phyloP scores from a whole-genome alignment of 2,113 vertebrate genomes.

The Pluvianellus socialis region DNA sequence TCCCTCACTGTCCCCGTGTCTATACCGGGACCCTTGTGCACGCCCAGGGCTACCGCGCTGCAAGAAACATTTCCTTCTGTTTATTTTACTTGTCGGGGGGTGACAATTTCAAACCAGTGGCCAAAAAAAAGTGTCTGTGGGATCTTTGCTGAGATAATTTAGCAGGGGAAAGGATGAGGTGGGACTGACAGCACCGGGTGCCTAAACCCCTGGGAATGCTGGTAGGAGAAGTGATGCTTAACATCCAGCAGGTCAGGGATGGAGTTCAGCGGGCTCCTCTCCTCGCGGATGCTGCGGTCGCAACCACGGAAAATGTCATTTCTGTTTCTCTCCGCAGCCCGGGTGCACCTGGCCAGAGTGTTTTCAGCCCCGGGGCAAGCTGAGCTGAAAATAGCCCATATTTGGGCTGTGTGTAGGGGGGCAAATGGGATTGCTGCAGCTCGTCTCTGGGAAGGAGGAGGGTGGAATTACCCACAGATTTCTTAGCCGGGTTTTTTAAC shows the following conservation, averaged over 20 bases:
- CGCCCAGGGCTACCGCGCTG: background rate
- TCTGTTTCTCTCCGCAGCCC: background rate
- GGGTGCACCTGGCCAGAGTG: accelerated
- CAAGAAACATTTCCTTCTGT: background rate
- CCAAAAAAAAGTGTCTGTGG: background rate
- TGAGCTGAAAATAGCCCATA: background rate
- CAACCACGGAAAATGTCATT: too few relatives aligned
- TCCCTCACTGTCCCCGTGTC: accelerated
- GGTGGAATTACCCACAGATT: background rate
- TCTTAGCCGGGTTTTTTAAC: background rate
- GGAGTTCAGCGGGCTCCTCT: accelerated
- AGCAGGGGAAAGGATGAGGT: background rate
- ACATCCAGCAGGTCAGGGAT: background rate
- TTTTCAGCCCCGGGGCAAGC: background rate
- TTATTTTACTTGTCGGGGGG: background rate
- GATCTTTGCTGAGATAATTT: background rate
- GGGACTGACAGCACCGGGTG: accelerated
- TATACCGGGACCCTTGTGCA: accelerated
- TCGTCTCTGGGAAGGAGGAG: background rate
- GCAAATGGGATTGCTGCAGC: background rate
- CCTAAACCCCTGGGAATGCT: background rate
- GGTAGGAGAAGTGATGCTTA: background rate
- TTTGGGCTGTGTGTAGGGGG: too few relatives aligned
- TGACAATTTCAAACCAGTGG: background rate
- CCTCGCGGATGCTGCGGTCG: accelerated